Evolutionary conservation across 2,888 invertebrate species (phyloP), one percentile per base, ranked within the genome.

Genomic region (Acleris cristana): DNA sequence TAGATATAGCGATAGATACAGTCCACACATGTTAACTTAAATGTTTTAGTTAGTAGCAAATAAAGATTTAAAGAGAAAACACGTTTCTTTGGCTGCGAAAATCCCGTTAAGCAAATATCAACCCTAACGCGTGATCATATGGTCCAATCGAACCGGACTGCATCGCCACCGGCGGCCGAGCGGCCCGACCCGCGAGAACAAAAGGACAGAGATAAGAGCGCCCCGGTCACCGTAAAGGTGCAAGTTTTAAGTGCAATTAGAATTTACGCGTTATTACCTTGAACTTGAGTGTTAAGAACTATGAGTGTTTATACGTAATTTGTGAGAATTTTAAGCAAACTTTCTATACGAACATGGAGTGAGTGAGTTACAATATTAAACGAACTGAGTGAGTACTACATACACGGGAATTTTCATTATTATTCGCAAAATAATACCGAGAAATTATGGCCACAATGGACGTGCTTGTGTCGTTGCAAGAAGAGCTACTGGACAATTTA

Each of bases 1-100:
- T 51, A 51, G 12, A 12, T 51, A 51, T 51, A 51, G 51, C 18
- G 18, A 19, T 51, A 51, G 2, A 51, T 51, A 51, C 51, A 51
- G 51, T 51, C 51, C 51, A 51, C 19, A 19, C 26, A 26, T 7
- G 26, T 51, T 51, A 44, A 44, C 3, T 44, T 14, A 4, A 14
- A 44, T 14, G 12, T 44, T 44, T 44, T 44, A 44, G 44, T 44
- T 44, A 44, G 44, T 44, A 14, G 44, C 44, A 14, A 44, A 44
- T 44, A 44, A 14, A 44, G 0, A 14, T 12, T 44, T 16, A 16
- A 14, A 14, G 44, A 44, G 16, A 14, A 16, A 44, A 14, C 16
- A 44, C 44, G 44, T 44, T 16, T 44, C 7, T 16, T 14, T 44
- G 4, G 16, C 14, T 44, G 14, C 26, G 2, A 44, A 16, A 44